Percentiles rank a stretch among this genome's conserved stretches.
phyloP scores from a whole-genome alignment of 2,888 invertebrate genomes.

The Pardosa pseudoannulata region DNA sequence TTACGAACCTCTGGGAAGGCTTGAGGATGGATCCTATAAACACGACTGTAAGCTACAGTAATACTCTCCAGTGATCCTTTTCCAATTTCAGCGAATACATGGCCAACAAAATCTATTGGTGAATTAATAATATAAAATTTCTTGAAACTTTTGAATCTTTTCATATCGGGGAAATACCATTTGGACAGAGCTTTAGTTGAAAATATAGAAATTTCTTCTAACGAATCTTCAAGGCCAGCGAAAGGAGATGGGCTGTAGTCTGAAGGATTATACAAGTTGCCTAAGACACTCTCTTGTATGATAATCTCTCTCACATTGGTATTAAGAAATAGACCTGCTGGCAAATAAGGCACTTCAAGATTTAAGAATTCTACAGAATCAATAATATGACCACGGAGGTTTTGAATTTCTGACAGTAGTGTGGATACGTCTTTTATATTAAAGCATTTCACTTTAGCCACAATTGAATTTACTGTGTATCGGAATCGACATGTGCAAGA shows the following conservation, averaged over 20 bases:
- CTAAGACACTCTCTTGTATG: conserved; percentile 4
- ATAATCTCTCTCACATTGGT: conserved; percentile 6
- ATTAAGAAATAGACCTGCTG: conserved; percentile 34
- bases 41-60: conserved; percentile 17
- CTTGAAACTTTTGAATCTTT: conserved; percentile 25
- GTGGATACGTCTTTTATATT: background rate
- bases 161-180: conserved; percentile 45
- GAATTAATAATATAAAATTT: conserved; percentile 16
- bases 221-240: conserved; percentile 30
- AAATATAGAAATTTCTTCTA: conserved; percentile 26
- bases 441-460: conserved; percentile 22
- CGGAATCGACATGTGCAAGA: conserved; percentile 14
- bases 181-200: conserved; percentile 8
- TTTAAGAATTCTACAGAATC: conserved; percentile 1
- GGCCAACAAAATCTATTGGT: conserved; percentile 40
- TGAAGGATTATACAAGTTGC: conserved; percentile 10
- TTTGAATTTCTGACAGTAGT: conserved; percentile 30
- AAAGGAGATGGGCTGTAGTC: conserved; percentile 39
- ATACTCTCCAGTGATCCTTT: conserved; percentile 42
- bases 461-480: background rate
- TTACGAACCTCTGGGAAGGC: conserved; percentile 39
- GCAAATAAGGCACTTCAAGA: conserved; percentile 23
- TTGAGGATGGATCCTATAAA: conserved; percentile 48
- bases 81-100: conserved; percentile 41
- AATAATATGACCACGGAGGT: conserved; percentile 19